phyloP scores from a whole-genome alignment of 1,140 invertebrate genomes.

The Micrasema longulum region DNA sequence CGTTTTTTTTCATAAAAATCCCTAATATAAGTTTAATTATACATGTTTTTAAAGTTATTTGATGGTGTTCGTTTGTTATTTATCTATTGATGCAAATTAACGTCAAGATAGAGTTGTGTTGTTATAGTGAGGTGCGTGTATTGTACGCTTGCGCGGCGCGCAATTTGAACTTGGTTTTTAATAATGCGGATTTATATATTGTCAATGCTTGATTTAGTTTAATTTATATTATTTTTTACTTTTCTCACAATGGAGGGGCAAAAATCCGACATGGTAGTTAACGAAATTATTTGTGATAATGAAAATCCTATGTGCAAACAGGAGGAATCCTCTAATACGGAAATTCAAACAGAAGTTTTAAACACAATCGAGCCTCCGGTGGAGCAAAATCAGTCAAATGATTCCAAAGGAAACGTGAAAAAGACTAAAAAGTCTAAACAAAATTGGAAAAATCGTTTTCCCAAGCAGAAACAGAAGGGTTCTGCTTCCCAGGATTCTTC shows the following conservation, averaged over 20 bases:
- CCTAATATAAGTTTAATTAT: slow-evolving; percentile 4
- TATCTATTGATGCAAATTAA: slow-evolving; percentile 40
- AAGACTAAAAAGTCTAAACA: slow-evolving; percentile 57
- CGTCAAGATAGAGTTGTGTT: slow-evolving; percentile 45
- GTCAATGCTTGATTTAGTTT: slow-evolving; percentile 1
- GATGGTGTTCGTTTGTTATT: slow-evolving; percentile 41
- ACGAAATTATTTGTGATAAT: slow-evolving; percentile 10
- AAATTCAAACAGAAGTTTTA: slow-evolving; percentile 1
- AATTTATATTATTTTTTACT: not conserved
- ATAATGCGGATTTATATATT: slow-evolving; percentile 5
- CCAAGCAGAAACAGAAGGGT: slow-evolving; percentile 61
- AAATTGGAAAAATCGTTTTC: slow-evolving; percentile 63
- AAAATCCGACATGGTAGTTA: slow-evolving; percentile 13
- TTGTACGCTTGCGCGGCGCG: slow-evolving; percentile 45
- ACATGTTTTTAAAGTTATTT: slow-evolving; percentile 15
- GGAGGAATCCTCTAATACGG: slow-evolving; percentile 52
- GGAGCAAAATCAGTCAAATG: slow-evolving; percentile 13
- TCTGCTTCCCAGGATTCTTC: slow-evolving; percentile 59
- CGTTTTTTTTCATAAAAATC: not conserved
- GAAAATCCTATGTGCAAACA: slow-evolving; percentile 17
- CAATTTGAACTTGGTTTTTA: slow-evolving; percentile 21
- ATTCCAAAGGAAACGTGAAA: slow-evolving; percentile 51
- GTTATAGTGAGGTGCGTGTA: slow-evolving; percentile 43
- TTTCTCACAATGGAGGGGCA: slow-evolving; percentile 28
- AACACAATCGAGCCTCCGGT: slow-evolving; percentile 32